A percentile compares a stretch with the other conserved stretches of the same genome.
Evolutionary conservation across 2,113 vertebrate species (phyloP).

Genomic region (Prolemur simus): DNA sequence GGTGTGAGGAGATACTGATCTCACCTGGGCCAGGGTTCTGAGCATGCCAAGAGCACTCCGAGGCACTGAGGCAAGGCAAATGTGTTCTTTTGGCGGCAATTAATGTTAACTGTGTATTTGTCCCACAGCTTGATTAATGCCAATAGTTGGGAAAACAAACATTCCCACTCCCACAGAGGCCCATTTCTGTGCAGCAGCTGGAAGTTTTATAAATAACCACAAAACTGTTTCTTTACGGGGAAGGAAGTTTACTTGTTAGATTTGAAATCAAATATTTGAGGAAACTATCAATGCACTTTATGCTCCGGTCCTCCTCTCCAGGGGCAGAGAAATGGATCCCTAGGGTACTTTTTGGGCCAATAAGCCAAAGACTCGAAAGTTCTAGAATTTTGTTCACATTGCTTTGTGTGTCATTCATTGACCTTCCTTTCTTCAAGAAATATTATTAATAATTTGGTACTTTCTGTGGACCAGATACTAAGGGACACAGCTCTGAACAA

Average conservation of each 20-base stretch:
- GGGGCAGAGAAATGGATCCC: background rate
- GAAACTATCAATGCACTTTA: background rate
- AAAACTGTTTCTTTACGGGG: background rate
- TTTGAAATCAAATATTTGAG: slow-evolving; percentile 33
- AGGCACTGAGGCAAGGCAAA: background rate
- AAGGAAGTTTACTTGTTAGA: slow-evolving; percentile 45
- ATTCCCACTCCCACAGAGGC: background rate
- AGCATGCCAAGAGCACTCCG: background rate
- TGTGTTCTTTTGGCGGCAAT: background rate
- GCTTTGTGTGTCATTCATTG: background rate
- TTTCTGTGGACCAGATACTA: background rate
- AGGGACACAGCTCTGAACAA: background rate
- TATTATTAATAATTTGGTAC: background rate
- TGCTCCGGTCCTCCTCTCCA: background rate
- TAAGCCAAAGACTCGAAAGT: background rate
- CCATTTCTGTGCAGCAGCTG: slow-evolving; percentile 24
- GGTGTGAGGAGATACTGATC: background rate
- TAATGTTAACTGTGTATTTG: background rate
- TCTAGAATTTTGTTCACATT: background rate
- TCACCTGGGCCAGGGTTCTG: background rate
- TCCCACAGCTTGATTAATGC: slow-evolving; percentile 2
- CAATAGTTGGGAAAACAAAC: slow-evolving; percentile 2
- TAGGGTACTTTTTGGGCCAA: background rate
- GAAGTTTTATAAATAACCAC: slow-evolving; percentile 34
- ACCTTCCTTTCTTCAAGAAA: background rate